Evolutionary conservation across 2,888 invertebrate species (phyloP), one percentile per base, ranked within the genome.

Genomic region (Auanema freiburgensis): DNA sequence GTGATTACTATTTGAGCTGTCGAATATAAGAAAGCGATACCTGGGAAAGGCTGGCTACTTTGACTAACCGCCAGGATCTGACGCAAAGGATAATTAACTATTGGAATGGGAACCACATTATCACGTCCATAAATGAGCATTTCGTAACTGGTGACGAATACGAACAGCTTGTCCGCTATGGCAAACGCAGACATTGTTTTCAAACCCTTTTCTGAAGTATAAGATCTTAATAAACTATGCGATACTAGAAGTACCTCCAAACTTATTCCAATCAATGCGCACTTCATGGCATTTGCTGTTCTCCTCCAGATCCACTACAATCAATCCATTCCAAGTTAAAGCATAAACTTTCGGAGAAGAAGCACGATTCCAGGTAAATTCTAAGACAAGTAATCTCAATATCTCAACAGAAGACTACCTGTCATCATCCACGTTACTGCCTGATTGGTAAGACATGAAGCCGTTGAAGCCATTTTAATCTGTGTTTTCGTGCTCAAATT

Each of bases 1-100:
- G 12, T 46, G n/a, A 49, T 42, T 43, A 1, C 6, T 23, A 50
- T 10, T 40, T 61, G 16, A n/a, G 43, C 11, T 16, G 24, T 56
- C 44, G 3, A 56, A 5, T 43, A 8, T 46, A 46, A 10, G 3
- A 5, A 46, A 21, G 46, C 21, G 10, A 5, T 63, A 65, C 72
- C 76, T 8, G 81, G 81, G 62, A 79, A 81, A 2, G 81, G 82
- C 58, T 82, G 82, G 44, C 79, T 78, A 41, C 80, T 79, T 57
- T 83, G 82, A 16, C 78, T 78, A 12, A 76, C 80, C n/a, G 81
- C 82, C n/a, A 82, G 59, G 18, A 82, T 73, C 56, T 82, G 80
- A 53, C 75, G 63, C 33, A 82, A 54, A 6, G 82, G 82, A 11
- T 79, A 78, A 64, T 81, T 81, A 5, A 66, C 63, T 16, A 81